Percentiles rank a stretch among this genome's conserved stretches.
Conservation (phyloP, 2,797 vertebrate genomes). For the Anableps anableps region DNA sequence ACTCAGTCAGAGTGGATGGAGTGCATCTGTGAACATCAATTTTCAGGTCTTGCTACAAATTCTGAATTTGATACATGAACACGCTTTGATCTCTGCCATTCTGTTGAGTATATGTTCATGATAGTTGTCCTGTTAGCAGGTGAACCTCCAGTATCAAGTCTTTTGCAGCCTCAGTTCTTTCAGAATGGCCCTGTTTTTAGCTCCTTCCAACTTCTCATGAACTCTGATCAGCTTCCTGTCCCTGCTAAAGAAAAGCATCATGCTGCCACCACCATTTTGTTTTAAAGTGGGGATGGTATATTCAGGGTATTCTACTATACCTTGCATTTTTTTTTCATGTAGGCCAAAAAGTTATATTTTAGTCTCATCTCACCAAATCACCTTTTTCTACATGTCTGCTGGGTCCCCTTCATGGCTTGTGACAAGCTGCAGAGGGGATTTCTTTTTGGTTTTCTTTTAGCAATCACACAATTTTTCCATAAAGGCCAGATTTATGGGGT, state of each 20-base stretch:
- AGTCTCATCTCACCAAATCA: background rate
- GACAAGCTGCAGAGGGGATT: background rate
- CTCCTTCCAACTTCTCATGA: background rate
- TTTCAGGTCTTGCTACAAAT: too few species aligned
- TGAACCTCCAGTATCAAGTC: background rate
- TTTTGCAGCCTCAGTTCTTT: background rate
- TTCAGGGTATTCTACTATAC: background rate
- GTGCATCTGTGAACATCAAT: background rate
- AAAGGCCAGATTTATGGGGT: background rate
- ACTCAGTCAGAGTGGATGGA: background rate
- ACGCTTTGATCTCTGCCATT: background rate
- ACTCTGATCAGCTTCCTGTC: background rate
- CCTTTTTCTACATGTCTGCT: background rate
- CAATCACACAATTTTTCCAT: background rate
- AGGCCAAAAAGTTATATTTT: background rate
- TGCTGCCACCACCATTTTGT: background rate
- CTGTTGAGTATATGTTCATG: background rate
- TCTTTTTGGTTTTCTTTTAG: background rate
- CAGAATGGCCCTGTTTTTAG: too few species aligned
- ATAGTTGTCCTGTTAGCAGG: background rate
- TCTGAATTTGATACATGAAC: background rate
- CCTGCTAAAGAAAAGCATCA: background rate
- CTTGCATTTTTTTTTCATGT: background rate
- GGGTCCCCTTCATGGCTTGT: background rate
- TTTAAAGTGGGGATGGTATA: background rate